Percentiles rank a stretch among this genome's conserved stretches.
phyloP scores from a whole-genome alignment of 1,140 invertebrate species.

The Berghia stephanieae region DNA sequence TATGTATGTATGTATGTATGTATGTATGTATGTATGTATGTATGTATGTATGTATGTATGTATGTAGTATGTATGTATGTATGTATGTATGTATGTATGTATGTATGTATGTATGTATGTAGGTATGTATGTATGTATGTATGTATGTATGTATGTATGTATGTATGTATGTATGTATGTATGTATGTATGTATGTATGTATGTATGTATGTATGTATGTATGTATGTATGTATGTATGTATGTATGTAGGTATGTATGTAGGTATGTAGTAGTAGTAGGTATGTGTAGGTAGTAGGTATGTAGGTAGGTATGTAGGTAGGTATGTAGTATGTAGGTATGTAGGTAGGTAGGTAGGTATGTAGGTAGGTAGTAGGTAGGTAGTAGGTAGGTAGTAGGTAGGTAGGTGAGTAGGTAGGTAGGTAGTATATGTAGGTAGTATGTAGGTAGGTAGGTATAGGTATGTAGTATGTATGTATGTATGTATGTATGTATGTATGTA shows the following conservation, averaged over 20 bases:
- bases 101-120: conserved; percentile 30
- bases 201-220: conserved; percentile 33
- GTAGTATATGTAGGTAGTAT: conserved; percentile 10
- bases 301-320: background rate
- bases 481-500: conserved; percentile 19
- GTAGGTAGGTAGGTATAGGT: background rate
- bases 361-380: background rate
- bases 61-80: too few species aligned
- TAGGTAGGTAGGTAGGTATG: conserved; percentile 1
- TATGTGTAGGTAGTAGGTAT: too few species aligned
- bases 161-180: conserved; percentile 33
- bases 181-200: conserved; percentile 36
- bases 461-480: background rate
- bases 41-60: conserved; percentile 34
- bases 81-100: conserved; percentile 31
- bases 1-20: conserved; percentile 23
- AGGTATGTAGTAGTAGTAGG: too few species aligned
- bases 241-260: conserved; percentile 16
- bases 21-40: conserved; percentile 24
- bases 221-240: conserved; percentile 33
- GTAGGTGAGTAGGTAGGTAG: background rate
- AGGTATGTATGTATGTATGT: conserved; percentile 35
- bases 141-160: conserved; percentile 37
- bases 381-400: background rate
- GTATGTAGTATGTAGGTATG: conserved; percentile 19